Percentiles rank a stretch among this genome's conserved stretches.
phyloP scores from a whole-genome alignment of 2,113 vertebrate species.

The Ptyas mucosa region DNA sequence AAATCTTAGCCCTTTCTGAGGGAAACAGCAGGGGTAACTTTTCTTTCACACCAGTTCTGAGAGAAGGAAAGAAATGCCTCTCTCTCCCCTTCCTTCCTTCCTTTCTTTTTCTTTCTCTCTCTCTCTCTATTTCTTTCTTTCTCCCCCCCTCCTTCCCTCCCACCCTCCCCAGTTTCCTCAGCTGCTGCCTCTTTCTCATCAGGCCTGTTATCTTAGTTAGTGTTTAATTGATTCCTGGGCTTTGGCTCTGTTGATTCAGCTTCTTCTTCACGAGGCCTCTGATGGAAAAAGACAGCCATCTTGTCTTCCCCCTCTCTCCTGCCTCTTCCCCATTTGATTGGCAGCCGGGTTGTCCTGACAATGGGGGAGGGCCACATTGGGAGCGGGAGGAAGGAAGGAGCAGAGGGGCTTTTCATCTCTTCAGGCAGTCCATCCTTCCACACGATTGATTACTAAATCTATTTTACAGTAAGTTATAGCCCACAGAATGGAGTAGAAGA shows the following conservation, averaged over 20 bases:
- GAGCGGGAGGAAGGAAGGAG: not conserved
- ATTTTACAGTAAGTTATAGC: not conserved
- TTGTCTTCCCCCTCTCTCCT: not conserved
- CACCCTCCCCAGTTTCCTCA: not conserved
- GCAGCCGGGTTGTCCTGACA: not conserved
- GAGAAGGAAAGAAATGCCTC: not conserved
- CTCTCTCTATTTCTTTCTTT: too few relatives aligned
- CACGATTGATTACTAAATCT: not conserved
- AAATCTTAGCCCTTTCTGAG: not conserved
- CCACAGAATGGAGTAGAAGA: not conserved
- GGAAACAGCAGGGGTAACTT: not conserved
- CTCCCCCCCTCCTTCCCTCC: accelerated
- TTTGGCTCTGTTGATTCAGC: not conserved
- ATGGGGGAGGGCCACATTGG: not conserved
- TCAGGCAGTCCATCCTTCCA: not conserved
- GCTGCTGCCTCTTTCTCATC: not conserved
- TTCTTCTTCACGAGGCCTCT: not conserved
- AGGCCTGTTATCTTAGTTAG: not conserved
- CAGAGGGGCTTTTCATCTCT: not conserved
- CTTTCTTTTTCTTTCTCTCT: too few relatives aligned
- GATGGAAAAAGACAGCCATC: not conserved
- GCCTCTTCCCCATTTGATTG: not conserved
- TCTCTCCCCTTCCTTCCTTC: too few relatives aligned
- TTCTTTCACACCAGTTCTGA: not conserved
- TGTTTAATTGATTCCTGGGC: not conserved